Evolutionary conservation across 53 echinoderm and acorn worm species (phyloP), one percentile per base, ranked within the genome.

Genomic region (Astropecten irregularis): DNA sequence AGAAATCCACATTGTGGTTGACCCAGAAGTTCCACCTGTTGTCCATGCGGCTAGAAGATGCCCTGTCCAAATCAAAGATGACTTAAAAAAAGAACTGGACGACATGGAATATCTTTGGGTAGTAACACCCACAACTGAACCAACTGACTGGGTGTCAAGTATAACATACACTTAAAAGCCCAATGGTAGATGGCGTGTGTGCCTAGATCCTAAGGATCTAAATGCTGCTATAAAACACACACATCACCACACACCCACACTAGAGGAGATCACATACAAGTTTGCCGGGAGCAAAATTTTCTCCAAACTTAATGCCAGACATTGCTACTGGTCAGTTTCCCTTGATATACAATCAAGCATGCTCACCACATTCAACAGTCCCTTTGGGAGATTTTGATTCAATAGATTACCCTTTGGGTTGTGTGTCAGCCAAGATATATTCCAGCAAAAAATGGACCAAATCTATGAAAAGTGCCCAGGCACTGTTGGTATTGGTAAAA

Each of bases 351-450:
- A 66, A 21, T 88, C 84, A 8, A 88, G 72, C 59, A 62, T 44
- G 26, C 71, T 90, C 20, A 90, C 93, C 3, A 90, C 93, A 23
- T 93, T 93, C 82, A 93, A 90, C 64, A 86, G 73, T 26, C 86
- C 90, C 21, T 87, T 87, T 40, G 82, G 90, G 40, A 55, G 88
- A n/a, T 93, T 83, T 58, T 32, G 88, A 3, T 93, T 88, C 73
- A 84, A 18, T 29, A 33, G 88, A 22, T 27, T 91, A 9, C 94
- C 85, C 26, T 88, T 93, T 74, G 91, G 94, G 8, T 46, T 93
- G 6, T 58, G 73, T 20, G 71, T 85, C 20, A 55, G 81, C 39
- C 94, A 90, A 62, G 91, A 93, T 26, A 35, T 91, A 6, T 94
- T 94, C 65, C 91, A 94, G 61, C 49, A 79, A 30, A 55, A 55